A percentile compares a stretch with the other conserved stretches of the same genome.
These are phyloP conservation scores for Tychaedon coryphoeus DNA, from an alignment of 2,113 vertebrate genomes.

Conservation along the genomic window DNA sequence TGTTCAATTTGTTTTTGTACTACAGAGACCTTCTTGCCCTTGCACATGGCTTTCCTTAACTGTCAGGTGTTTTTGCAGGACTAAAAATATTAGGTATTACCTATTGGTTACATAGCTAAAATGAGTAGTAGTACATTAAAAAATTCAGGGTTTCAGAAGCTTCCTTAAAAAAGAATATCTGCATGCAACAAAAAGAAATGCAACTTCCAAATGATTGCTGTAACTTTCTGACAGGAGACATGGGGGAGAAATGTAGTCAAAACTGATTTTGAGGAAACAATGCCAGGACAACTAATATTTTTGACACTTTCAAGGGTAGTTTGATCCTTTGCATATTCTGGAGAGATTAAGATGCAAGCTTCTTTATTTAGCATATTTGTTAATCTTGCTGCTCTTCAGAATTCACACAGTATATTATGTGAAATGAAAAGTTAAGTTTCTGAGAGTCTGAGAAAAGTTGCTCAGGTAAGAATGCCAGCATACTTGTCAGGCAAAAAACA, in stretches of 20 bases:
- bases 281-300: not conserved
- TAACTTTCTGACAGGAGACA: not conserved
- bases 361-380: not conserved
- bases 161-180: not conserved
- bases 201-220: not conserved
- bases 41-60: not conserved
- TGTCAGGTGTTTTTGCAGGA: not conserved
- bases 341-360: not conserved
- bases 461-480: not conserved
- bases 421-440: not conserved
- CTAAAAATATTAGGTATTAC: not conserved
- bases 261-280: not conserved
- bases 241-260: not conserved
- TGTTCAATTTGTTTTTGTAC: not conserved
- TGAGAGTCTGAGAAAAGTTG: not conserved
- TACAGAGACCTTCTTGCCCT: not conserved
- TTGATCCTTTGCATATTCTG: not conserved
- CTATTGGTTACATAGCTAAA: not conserved
- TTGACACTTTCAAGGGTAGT: not conserved
- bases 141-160: not conserved
- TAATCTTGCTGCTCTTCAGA: not conserved
- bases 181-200: not conserved
- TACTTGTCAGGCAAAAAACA: not conserved
- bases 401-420: not conserved
- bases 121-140: not conserved